A percentile compares a stretch with the other conserved stretches of the same genome.
Conservation (phyloP, 1,140 invertebrate genomes). For the Anoplophora glabripennis region DNA sequence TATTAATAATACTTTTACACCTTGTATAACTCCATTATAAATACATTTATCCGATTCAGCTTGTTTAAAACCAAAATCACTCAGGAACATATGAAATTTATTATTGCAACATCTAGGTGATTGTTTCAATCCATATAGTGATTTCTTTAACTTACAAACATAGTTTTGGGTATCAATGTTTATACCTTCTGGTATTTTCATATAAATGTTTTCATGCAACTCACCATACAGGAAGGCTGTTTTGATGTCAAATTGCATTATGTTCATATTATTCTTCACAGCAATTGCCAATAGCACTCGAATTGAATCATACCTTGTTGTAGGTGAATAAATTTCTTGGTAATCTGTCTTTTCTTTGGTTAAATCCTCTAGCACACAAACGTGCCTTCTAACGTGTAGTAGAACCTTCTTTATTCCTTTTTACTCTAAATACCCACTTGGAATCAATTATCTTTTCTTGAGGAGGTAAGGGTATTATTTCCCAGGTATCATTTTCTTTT, state of each 20-base stretch:
- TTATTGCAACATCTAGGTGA: too few species aligned
- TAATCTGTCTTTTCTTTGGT: constrained; percentile 44
- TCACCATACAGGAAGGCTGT: constrained; percentile 50
- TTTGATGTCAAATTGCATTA: constrained; percentile 46
- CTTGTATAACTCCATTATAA: constrained; percentile 28
- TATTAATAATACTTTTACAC: constrained; percentile 27
- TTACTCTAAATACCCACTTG: constrained; percentile 48
- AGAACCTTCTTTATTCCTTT: constrained; percentile 36
- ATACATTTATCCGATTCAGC: constrained; percentile 34
- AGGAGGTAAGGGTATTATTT: constrained; percentile 35
- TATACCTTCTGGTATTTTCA: constrained; percentile 43
- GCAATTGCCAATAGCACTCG: constrained; percentile 45
- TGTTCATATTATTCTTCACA: constrained; percentile 39
- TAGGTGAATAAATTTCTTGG: constrained; percentile 45
- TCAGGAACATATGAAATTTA: constrained; percentile 8
- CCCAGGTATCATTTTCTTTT: constrained; percentile 38
- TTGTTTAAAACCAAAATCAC: constrained; percentile 46
- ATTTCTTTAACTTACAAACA: too few species aligned
- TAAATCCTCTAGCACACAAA: constrained; percentile 46
- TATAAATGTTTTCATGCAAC: constrained; percentile 49
- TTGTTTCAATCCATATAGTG: too few species aligned
- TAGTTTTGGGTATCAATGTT: too few species aligned
- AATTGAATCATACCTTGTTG: constrained; percentile 41
- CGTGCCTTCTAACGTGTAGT: constrained; percentile 45
- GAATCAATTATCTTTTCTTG: constrained; percentile 28